A percentile compares a stretch with the other conserved stretches of the same genome.
Evolutionary conservation across 2,888 invertebrate species (phyloP).

Genomic region (Blastobasis adustella): DNA sequence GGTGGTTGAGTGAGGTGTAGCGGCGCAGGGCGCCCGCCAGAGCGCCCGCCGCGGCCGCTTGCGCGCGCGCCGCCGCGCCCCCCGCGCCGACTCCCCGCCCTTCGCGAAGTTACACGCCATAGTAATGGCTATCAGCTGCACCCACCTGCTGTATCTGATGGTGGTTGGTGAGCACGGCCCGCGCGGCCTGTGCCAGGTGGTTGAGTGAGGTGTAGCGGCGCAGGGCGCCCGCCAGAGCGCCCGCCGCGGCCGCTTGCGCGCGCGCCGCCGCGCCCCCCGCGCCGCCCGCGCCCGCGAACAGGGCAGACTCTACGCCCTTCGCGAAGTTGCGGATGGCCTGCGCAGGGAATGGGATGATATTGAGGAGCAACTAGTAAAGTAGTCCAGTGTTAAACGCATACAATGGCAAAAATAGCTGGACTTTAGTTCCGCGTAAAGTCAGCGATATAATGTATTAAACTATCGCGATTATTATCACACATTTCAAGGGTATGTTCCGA

Average conservation of each 20-base stretch:
- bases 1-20: slow-evolving; percentile 94
- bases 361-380: not conserved
- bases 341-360: slow-evolving; percentile 42
- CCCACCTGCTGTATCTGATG: slow-evolving; percentile 91
- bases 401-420: too few relatives aligned
- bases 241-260: slow-evolving; percentile 95
- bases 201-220: slow-evolving; percentile 94
- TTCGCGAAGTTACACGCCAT: too few relatives aligned
- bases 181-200: slow-evolving; percentile 91
- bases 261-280: slow-evolving; percentile 87
- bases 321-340: slow-evolving; percentile 77
- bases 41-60: slow-evolving; percentile 94
- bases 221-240: slow-evolving; percentile 92
- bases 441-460: too few relatives aligned
- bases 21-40: slow-evolving; percentile 92
- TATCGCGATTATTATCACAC: too few relatives aligned
- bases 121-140: too few relatives aligned
- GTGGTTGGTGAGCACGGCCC: slow-evolving; percentile 87
- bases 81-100: slow-evolving; percentile 96
- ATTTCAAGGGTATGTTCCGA: too few relatives aligned
- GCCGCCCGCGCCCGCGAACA: slow-evolving; percentile 88
- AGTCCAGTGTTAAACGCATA: too few relatives aligned
- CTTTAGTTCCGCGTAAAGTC: too few relatives aligned
- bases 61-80: slow-evolving; percentile 85
- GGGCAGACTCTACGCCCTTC: slow-evolving; percentile 81